phyloP scores from a whole-genome alignment of 2,888 invertebrate species.

The Heteromurus nitidus region DNA sequence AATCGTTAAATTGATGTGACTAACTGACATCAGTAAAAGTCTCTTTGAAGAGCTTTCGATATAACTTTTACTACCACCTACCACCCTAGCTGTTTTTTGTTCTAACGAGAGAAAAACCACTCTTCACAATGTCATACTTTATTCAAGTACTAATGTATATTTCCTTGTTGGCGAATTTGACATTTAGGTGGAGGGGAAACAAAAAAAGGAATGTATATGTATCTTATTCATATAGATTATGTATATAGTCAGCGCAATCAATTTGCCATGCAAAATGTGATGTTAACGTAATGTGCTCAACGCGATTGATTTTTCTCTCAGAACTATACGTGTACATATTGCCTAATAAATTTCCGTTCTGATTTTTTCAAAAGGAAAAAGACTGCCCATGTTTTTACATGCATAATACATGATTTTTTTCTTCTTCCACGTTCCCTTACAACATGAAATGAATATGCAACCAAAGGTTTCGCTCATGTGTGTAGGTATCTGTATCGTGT shows the following conservation, averaged over 20 bases:
- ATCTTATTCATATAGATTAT: too few relatives aligned
- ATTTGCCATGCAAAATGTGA: slow-evolving; percentile 16
- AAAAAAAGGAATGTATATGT: too few relatives aligned
- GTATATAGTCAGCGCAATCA: neutral
- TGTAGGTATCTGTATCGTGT: too few relatives aligned
- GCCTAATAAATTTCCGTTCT: slow-evolving; percentile 2
- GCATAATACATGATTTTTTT: too few relatives aligned
- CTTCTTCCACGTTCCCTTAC: too few relatives aligned
- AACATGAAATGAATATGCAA: too few relatives aligned
- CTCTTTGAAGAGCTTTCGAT: neutral
- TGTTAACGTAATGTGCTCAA: neutral
- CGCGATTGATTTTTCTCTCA: slow-evolving; percentile 17
- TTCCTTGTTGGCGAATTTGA: slow-evolving; percentile 1
- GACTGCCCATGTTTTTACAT: too few relatives aligned
- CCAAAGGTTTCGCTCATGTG: too few relatives aligned
- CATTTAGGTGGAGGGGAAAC: neutral
- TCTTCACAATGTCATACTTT: neutral
- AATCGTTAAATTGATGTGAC: neutral
- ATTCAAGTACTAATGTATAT: neutral
- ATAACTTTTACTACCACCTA: neutral
- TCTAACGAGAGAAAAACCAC: too few relatives aligned
- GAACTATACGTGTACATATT: too few relatives aligned
- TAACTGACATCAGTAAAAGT: neutral
- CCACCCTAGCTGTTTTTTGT: too few relatives aligned
- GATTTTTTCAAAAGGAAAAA: slow-evolving; percentile 7